A percentile compares a stretch with the other conserved stretches of the same genome.
Conservation (phyloP, 2,797 vertebrate species). For the Melanotaenia parkinsoni region DNA sequence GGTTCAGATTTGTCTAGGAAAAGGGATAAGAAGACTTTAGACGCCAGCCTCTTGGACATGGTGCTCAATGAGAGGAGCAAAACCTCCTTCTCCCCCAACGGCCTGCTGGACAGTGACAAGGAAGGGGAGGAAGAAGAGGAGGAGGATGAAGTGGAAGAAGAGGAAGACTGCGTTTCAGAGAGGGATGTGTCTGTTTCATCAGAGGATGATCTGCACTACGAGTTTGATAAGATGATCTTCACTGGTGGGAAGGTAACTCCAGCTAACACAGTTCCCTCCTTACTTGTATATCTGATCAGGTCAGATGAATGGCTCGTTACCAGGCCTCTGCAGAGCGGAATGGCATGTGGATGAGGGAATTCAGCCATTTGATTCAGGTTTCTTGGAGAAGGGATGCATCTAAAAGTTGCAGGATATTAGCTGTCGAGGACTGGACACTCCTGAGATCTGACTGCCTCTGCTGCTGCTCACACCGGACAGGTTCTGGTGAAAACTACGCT, state of each 20-base stretch:
- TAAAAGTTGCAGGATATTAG: no score
- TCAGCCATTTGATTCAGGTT: no score
- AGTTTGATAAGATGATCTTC: slow-evolving; percentile 96
- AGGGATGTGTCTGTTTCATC: slow-evolving; percentile 75
- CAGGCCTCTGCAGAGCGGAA: no score
- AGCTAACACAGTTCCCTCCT: no score
- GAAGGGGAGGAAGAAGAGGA: slow-evolving; percentile 75
- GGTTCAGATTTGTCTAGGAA: slow-evolving; percentile 42
- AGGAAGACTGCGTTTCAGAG: slow-evolving; percentile 48
- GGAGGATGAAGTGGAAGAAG: slow-evolving; percentile 44
- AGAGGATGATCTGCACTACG: slow-evolving; percentile 91
- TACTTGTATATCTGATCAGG: no score
- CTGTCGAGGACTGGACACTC: no score
- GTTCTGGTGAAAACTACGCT: no score
- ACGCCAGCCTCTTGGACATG: slow-evolving; percentile 60
- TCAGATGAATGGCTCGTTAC: no score
- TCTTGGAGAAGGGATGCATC: no score
- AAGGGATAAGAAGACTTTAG: slow-evolving; percentile 57
- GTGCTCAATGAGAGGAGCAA: slow-evolving; percentile 52
- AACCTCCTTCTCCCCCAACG: slow-evolving; percentile 83
- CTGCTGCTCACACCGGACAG: no score
- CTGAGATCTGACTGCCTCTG: no score
- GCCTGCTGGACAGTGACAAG: slow-evolving; percentile 79
- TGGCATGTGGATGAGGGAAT: no score
- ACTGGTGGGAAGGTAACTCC: slow-evolving; percentile 94